Conservation (phyloP, 2,888 invertebrate species). For the Leptinotarsa juncta region DNA sequence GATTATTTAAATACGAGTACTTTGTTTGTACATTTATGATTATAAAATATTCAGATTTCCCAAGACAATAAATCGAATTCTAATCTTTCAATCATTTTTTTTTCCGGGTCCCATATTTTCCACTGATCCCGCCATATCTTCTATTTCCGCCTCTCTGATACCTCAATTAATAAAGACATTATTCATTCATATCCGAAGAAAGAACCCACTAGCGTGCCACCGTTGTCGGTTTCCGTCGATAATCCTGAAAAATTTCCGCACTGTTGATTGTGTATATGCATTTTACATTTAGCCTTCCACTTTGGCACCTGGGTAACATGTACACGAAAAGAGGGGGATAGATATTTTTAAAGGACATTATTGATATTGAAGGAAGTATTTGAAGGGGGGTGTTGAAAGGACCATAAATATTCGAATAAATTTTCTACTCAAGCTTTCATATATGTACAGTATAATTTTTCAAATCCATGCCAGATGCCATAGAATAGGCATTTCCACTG, state of each 20-base stretch:
- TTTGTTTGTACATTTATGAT: neutral
- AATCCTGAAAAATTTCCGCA: slow-evolving; percentile 17
- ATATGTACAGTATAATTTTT: too few relatives aligned
- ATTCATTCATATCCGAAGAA: slow-evolving; percentile 11
- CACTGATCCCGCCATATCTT: neutral
- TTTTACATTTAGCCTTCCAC: slow-evolving; percentile 28
- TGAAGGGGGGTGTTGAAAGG: too few relatives aligned
- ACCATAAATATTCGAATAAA: too few relatives aligned
- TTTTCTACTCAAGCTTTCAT: too few relatives aligned
- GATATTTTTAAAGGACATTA: too few relatives aligned
- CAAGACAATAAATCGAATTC: neutral
- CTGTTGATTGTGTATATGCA: slow-evolving; percentile 26
- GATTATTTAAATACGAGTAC: too few relatives aligned
- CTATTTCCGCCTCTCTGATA: slow-evolving; percentile 7
- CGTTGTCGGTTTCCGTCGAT: slow-evolving; percentile 13
- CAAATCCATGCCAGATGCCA: too few relatives aligned
- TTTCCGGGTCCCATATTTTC: slow-evolving; percentile 8
- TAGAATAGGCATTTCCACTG: too few relatives aligned
- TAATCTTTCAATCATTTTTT: neutral
- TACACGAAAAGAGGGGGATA: neutral
- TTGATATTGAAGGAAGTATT: too few relatives aligned
- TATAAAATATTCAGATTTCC: neutral
- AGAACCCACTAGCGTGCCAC: neutral
- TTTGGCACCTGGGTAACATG: slow-evolving; percentile 29
- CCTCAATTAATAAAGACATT: slow-evolving; percentile 17